Evolutionary conservation across 1,140 invertebrate species (phyloP).

Genomic region (Drosophila burlai): DNA sequence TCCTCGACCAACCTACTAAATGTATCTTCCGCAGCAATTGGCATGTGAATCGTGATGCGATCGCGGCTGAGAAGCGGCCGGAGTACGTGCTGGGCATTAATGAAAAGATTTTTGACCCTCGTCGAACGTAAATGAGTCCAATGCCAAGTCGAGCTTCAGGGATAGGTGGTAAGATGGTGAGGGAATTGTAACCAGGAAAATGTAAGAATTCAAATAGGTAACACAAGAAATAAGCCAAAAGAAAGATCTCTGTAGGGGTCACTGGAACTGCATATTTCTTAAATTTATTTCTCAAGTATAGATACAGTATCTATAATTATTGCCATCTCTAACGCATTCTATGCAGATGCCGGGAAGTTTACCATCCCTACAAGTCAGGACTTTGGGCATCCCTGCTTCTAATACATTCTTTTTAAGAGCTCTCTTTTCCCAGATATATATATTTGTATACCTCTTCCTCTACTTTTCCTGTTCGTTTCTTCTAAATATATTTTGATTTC

Average conservation of each 20-base stretch:
- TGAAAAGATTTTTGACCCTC: slow-evolving; percentile 39
- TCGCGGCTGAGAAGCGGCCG: slow-evolving; percentile 12
- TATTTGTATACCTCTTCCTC: not conserved
- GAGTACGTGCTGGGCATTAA: slow-evolving; percentile 71
- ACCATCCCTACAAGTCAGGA: too few species aligned
- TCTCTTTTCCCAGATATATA: not conserved
- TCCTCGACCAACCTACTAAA: not conserved
- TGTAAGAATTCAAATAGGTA: not conserved
- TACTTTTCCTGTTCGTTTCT: not conserved
- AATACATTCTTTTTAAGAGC: too few species aligned
- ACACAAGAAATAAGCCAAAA: not conserved
- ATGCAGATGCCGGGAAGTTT: too few species aligned
- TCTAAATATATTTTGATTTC: not conserved
- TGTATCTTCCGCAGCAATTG: slow-evolving; percentile 39
- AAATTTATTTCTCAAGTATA: too few species aligned
- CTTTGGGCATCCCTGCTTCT: too few species aligned
- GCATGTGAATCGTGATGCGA: slow-evolving; percentile 57
- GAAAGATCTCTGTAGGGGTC: too few species aligned
- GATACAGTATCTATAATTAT: too few species aligned
- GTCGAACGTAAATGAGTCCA: slow-evolving; percentile 54
- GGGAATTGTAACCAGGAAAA: not conserved
- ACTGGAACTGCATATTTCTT: too few species aligned
- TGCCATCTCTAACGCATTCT: too few species aligned
- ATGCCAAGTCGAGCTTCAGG: slow-evolving; percentile 52
- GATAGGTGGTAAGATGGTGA: not conserved